These are phyloP conservation scores for Microtus oregoni DNA, from an alignment of 2,113 vertebrate species.

Conservation along the genomic window DNA sequence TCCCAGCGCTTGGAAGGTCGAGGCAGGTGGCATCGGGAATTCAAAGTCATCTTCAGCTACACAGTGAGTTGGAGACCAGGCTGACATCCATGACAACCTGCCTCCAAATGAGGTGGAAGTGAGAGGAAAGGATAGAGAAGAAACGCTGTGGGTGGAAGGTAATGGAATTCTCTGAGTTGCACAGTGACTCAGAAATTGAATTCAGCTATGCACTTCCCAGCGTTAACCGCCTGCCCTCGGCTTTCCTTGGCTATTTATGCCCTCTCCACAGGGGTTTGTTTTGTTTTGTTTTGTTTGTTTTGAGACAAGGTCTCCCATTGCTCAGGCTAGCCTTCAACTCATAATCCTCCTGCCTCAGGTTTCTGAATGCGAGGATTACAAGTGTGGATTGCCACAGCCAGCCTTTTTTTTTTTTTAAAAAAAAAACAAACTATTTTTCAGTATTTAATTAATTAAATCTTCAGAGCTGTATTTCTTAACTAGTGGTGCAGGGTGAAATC, in stretches of 20 bases:
- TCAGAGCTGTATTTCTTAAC: slow-evolving; percentile 25
- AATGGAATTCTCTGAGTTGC: background rate
- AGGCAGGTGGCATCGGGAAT: background rate
- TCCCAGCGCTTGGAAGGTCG: too few relatives aligned
- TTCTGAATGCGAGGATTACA: background rate
- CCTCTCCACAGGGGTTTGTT: background rate
- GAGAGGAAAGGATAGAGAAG: background rate
- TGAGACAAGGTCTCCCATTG: background rate
- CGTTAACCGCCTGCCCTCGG: slow-evolving; percentile 7
- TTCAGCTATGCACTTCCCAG: background rate
- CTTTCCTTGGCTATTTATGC: background rate
- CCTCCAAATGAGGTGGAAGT: background rate
- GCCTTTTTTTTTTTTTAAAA: background rate
- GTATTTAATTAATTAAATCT: background rate
- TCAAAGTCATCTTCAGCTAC: background rate
- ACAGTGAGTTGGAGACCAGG: background rate
- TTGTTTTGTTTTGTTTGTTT: background rate
- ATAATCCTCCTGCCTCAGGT: background rate
- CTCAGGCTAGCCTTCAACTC: background rate
- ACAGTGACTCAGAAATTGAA: background rate
- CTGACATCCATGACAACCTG: background rate
- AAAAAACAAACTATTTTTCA: background rate
- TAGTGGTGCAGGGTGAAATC: background rate
- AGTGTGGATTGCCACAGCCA: background rate
- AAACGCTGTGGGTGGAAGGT: background rate